Evolutionary conservation across 2,113 vertebrate species (phyloP).

Genomic region (Lasiurus cinereus): DNA sequence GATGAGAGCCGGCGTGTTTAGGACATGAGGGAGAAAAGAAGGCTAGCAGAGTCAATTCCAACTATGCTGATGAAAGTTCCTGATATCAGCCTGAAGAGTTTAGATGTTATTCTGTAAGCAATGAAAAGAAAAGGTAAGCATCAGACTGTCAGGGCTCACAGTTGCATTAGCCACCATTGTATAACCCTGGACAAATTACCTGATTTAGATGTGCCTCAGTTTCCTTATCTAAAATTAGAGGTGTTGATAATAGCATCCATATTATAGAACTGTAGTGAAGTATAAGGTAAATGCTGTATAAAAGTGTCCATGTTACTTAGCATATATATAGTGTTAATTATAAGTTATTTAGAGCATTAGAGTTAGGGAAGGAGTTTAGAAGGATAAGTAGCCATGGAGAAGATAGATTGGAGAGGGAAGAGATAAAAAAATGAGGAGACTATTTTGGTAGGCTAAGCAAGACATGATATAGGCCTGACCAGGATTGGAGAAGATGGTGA

Average conservation of each 20-base stretch:
- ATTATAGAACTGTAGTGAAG: neutral
- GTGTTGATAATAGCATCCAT: neutral
- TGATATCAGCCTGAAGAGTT: neutral
- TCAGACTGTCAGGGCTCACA: neutral
- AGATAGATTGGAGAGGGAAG: neutral
- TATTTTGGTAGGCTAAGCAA: neutral
- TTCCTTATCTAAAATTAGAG: neutral
- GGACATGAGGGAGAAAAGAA: neutral
- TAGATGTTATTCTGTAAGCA: neutral
- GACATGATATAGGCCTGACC: neutral
- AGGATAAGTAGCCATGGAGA: neutral
- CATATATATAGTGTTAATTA: neutral
- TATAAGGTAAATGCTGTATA: neutral
- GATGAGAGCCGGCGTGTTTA: neutral
- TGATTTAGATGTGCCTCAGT: neutral
- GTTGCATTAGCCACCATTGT: neutral
- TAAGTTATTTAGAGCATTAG: neutral
- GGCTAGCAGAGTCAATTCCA: neutral
- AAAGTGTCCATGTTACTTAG: neutral
- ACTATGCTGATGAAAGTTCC: neutral
- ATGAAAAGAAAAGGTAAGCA: neutral
- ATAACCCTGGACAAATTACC: neutral
- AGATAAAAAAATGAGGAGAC: neutral
- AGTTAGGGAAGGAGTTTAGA: constrained; percentile 20
- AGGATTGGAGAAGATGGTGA: neutral